phyloP scores from a whole-genome alignment of 2,888 invertebrate genomes.

The Copidosoma aretas region DNA sequence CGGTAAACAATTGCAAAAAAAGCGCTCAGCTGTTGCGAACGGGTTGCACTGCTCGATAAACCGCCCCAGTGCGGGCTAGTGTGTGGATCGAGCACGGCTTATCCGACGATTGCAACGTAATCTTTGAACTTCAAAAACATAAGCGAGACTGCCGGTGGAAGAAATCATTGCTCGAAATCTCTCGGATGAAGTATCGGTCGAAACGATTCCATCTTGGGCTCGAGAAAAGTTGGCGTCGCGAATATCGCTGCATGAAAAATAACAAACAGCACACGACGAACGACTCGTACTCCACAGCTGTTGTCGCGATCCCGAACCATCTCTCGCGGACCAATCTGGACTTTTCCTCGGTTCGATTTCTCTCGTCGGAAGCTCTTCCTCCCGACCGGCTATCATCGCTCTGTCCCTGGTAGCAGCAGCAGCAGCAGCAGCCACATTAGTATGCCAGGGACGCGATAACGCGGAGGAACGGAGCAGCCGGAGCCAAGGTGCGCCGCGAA shows the following conservation, averaged over 20 bases:
- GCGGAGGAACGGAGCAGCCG: background rate
- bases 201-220: constrained; percentile 15
- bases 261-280: background rate
- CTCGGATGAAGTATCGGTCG: constrained; percentile 9
- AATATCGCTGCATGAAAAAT: background rate
- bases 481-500: background rate
- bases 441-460: background rate
- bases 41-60: background rate
- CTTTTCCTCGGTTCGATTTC: no score
- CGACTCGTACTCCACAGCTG: background rate
- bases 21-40: background rate
- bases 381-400: background rate
- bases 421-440: background rate
- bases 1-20: background rate
- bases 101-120: background rate
- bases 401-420: background rate
- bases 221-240: constrained; percentile 6
- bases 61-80: background rate
- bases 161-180: constrained; percentile 9
- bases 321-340: no score
- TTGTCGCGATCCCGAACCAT: no score
- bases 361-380: no score
- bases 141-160: background rate
- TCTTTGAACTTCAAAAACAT: background rate
- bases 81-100: background rate